Percentiles rank a stretch among this genome's conserved stretches.
Evolutionary conservation across 2,113 vertebrate genomes (phyloP).

Genomic region (Osmerus eperlanus): DNA sequence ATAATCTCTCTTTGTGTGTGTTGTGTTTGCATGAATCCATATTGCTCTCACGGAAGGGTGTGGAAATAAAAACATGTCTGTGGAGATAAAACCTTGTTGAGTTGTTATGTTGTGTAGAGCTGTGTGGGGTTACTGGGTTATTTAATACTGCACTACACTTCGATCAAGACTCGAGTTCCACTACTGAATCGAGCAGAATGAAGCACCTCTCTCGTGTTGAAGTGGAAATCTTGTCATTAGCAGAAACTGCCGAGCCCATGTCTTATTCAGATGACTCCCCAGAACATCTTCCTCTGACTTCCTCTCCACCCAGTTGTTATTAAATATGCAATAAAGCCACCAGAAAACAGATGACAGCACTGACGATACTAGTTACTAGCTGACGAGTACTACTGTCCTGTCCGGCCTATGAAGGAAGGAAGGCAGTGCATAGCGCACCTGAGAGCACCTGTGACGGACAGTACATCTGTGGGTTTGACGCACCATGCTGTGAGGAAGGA

Average conservation of each 20-base stretch:
- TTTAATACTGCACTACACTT: background rate
- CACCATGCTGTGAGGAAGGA: too few species aligned
- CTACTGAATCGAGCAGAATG: too few species aligned
- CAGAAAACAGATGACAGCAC: background rate
- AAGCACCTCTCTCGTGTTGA: too few species aligned
- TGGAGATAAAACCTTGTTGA: slow-evolving; percentile 16
- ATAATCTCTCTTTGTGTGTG: slow-evolving; percentile 37
- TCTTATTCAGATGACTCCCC: slow-evolving; percentile 9
- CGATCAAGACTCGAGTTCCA: background rate
- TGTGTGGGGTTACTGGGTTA: slow-evolving; percentile 12
- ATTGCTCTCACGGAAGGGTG: slow-evolving; percentile 51
- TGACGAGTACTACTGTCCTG: too few species aligned
- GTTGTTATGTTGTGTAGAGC: slow-evolving; percentile 10
- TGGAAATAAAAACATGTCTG: slow-evolving; percentile 55
- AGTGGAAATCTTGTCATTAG: too few species aligned
- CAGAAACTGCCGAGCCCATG: background rate
- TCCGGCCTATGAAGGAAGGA: too few species aligned
- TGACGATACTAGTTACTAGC: slow-evolving; percentile 5
- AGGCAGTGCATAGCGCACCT: too few species aligned
- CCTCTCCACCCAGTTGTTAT: slow-evolving; percentile 16
- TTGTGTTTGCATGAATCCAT: slow-evolving; percentile 62
- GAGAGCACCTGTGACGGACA: too few species aligned
- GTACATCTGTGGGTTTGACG: too few species aligned
- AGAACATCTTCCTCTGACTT: slow-evolving; percentile 11
- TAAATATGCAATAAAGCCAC: slow-evolving; percentile 32